Percentiles rank a stretch among this genome's conserved stretches.
phyloP scores from a whole-genome alignment of 2,888 invertebrate genomes.

The Barypeithes pellucidus region DNA sequence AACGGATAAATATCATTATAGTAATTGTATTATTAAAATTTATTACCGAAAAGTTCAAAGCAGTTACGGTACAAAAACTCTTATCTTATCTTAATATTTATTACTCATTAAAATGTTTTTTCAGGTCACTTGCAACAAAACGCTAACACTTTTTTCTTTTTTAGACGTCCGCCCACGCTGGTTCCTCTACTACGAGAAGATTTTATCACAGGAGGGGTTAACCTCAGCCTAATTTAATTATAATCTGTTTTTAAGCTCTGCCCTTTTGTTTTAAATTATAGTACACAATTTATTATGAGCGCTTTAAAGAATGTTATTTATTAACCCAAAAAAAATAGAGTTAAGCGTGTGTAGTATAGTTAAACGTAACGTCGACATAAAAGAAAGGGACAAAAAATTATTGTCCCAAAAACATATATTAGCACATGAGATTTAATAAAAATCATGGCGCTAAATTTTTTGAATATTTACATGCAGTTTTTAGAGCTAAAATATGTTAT shows the following conservation, averaged over 20 bases:
- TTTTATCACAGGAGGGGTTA: slow-evolving; percentile 77
- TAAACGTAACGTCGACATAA: slow-evolving; percentile 5
- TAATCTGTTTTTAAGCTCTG: slow-evolving; percentile 21
- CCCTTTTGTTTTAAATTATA: slow-evolving; percentile 9
- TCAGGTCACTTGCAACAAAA: slow-evolving; percentile 1
- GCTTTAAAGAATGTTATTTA: slow-evolving; percentile 20
- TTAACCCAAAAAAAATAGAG: background rate
- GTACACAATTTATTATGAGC: slow-evolving; percentile 19
- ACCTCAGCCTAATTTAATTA: slow-evolving; percentile 68
- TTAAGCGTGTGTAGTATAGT: slow-evolving; percentile 20
- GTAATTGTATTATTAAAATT: background rate
- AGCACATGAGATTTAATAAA: background rate
- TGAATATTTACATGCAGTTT: background rate
- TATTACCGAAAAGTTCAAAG: slow-evolving; percentile 2
- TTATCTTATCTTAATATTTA: background rate
- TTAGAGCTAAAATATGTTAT: too few relatives aligned
- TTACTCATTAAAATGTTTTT: background rate
- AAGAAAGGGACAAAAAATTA: background rate
- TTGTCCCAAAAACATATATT: background rate
- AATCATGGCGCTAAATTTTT: background rate
- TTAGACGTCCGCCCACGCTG: slow-evolving; percentile 77
- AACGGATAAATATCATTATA: background rate
- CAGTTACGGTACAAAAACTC: background rate
- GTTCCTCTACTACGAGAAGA: slow-evolving; percentile 80
- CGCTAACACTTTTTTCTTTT: slow-evolving; percentile 60